A percentile compares a stretch with the other conserved stretches of the same genome.
phyloP scores from a whole-genome alignment of 1,140 invertebrate species.

The Drosophila micromelanica region DNA sequence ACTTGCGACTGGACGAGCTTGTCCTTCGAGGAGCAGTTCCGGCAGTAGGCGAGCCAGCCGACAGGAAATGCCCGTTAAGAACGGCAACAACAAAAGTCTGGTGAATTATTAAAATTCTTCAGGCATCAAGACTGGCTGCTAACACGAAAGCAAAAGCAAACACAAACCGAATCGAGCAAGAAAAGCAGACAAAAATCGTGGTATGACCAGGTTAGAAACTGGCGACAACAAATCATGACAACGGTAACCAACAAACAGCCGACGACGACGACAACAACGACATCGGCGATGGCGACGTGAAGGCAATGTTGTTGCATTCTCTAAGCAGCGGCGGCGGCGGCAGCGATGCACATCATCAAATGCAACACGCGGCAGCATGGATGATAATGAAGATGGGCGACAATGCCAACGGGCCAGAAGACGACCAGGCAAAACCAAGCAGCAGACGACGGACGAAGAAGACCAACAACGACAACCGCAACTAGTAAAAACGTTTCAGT shows the following conservation, averaged over 20 bases:
- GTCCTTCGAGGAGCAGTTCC: slow-evolving; percentile 61
- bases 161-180: slow-evolving; percentile 1
- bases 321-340: slow-evolving; percentile 18
- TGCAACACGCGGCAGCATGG: slow-evolving; percentile 57
- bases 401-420: slow-evolving; percentile 58
- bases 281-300: slow-evolving; percentile 30
- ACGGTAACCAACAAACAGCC: slow-evolving; percentile 21
- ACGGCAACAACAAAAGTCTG: slow-evolving; percentile 19
- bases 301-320: slow-evolving; percentile 32
- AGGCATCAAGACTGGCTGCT: slow-evolving; percentile 26
- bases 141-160: slow-evolving; percentile 54
- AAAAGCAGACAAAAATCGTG: slow-evolving; percentile 52
- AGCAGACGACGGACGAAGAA: neutral
- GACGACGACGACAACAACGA: slow-evolving; percentile 21
- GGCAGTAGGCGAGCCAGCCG: slow-evolving; percentile 20
- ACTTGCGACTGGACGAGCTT: slow-evolving; percentile 41
- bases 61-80: slow-evolving; percentile 58
- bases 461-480: slow-evolving; percentile 21
- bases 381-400: slow-evolving; percentile 79
- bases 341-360: slow-evolving; percentile 57
- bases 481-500: too few relatives aligned
- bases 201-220: slow-evolving; percentile 51
- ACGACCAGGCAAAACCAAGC: slow-evolving; percentile 17
- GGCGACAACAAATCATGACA: slow-evolving; percentile 61
- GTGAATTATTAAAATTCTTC: slow-evolving; percentile 65